Percentiles rank a stretch among this genome's conserved stretches.
Conservation (phyloP, 2,797 vertebrate species). For the Garrulus glandarius region DNA sequence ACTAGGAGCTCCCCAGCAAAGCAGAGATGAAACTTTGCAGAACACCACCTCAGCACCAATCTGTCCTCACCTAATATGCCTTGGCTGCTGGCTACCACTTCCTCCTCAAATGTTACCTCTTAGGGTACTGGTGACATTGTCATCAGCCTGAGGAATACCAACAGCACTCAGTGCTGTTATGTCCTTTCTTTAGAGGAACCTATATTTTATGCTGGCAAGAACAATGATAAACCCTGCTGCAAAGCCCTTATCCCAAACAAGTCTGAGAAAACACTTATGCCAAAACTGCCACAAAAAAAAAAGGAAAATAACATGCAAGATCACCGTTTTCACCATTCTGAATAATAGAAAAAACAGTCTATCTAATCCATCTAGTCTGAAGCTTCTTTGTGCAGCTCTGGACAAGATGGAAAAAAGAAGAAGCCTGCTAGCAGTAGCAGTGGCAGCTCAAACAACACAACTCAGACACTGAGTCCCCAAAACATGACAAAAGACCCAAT, state of each 20-base stretch:
- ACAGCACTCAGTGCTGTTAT: not conserved
- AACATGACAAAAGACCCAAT: fast-evolving
- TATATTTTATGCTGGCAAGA: not conserved
- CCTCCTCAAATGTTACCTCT: not conserved
- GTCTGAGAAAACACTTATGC: not conserved
- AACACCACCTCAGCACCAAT: not conserved
- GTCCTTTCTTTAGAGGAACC: not conserved
- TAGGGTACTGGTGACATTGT: not conserved
- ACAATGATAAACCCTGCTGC: not conserved
- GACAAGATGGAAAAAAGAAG: not conserved
- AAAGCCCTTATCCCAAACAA: not conserved
- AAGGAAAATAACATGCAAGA: not conserved
- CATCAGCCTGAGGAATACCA: not conserved
- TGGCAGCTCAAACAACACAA: not conserved
- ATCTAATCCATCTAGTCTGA: not conserved
- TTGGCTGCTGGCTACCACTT: not conserved
- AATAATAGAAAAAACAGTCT: not conserved
- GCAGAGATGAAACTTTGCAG: not conserved
- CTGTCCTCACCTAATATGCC: not conserved
- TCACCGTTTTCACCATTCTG: not conserved
- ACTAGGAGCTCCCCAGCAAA: not conserved
- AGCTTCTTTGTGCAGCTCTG: not conserved
- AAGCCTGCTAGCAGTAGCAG: not conserved
- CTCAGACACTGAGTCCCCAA: not conserved
- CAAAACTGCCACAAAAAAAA: not conserved